Conservation (phyloP, 2,797 vertebrate species). For the Sylvia borin region DNA sequence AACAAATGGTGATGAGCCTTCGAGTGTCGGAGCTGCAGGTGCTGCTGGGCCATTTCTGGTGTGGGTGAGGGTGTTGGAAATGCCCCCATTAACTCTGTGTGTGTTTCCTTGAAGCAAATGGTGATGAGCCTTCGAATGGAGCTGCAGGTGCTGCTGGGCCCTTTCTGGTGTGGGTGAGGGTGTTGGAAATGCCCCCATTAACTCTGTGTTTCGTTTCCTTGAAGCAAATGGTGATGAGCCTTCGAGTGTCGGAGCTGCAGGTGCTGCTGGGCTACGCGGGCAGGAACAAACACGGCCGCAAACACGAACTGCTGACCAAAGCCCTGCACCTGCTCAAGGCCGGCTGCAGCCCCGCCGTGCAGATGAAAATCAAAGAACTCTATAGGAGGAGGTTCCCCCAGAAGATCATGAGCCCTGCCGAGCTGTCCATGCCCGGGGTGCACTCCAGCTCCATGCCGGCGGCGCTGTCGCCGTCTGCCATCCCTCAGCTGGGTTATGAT, state of each 20-base stretch:
- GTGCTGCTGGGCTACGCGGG: slow-evolving; percentile 97
- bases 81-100: too few species aligned
- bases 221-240: slow-evolving; percentile 99
- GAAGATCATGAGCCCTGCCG: slow-evolving; percentile 92
- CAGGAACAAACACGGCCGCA: slow-evolving; percentile 97
- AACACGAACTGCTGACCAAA: slow-evolving; percentile 98
- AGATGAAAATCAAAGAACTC: slow-evolving; percentile 99
- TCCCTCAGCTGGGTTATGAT: slow-evolving; percentile 90
- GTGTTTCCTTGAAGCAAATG: too few species aligned
- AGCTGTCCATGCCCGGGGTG: slow-evolving; percentile 87
- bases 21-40: too few species aligned
- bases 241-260: slow-evolving; percentile 98
- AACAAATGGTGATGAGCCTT: slow-evolving; percentile 99
- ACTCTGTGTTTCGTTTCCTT: slow-evolving; percentile 69
- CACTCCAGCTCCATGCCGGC: slow-evolving; percentile 90
- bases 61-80: too few species aligned
- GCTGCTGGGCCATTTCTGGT: too few species aligned
- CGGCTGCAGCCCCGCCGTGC: slow-evolving; percentile 95
- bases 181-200: not conserved
- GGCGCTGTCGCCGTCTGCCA: slow-evolving; percentile 82
- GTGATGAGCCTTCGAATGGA: slow-evolving; percentile 67
- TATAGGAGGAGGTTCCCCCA: slow-evolving; percentile 95
- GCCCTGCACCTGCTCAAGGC: slow-evolving; percentile 94
- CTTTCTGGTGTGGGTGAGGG: too few species aligned
- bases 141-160: slow-evolving; percentile 97